phyloP scores from a whole-genome alignment of 2,113 vertebrate species.

The Pterocles gutturalis region DNA sequence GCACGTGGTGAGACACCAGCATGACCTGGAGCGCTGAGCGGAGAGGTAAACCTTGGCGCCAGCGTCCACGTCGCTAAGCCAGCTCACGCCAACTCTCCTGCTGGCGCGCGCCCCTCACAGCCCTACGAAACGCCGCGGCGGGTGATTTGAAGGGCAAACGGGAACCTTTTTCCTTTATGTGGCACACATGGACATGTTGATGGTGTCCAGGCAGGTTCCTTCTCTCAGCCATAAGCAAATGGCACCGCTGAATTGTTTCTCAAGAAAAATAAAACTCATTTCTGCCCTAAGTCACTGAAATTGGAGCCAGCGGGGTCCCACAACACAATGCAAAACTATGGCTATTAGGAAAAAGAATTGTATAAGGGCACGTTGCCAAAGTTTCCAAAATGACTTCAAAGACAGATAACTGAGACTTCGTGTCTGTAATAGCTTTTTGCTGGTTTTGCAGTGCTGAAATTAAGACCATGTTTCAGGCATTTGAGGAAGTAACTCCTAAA shows the following conservation, averaged over 20 bases:
- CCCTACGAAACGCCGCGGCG: background rate
- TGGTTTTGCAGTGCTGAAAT: slow-evolving; percentile 15
- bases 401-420: background rate
- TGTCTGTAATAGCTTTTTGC: background rate
- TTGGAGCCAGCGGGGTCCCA: background rate
- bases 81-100: background rate
- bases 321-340: slow-evolving; percentile 6
- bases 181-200: accelerated
- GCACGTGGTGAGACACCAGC: slow-evolving; percentile 71
- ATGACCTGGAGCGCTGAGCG: slow-evolving; percentile 55
- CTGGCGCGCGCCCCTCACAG: background rate
- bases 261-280: background rate
- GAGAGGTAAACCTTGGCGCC: slow-evolving; percentile 76
- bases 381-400: background rate
- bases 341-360: background rate
- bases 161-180: accelerated
- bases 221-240: background rate
- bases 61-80: slow-evolving; percentile 13
- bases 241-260: background rate
- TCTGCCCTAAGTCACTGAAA: background rate
- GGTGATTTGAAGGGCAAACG: background rate
- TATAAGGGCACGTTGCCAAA: background rate
- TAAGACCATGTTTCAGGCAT: background rate
- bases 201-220: background rate
- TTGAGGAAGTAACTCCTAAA: slow-evolving; percentile 48